Base-by-base conservation (phyloP, 2,797 vertebrate genomes). In the Lycodopsis pacificus region DNA sequence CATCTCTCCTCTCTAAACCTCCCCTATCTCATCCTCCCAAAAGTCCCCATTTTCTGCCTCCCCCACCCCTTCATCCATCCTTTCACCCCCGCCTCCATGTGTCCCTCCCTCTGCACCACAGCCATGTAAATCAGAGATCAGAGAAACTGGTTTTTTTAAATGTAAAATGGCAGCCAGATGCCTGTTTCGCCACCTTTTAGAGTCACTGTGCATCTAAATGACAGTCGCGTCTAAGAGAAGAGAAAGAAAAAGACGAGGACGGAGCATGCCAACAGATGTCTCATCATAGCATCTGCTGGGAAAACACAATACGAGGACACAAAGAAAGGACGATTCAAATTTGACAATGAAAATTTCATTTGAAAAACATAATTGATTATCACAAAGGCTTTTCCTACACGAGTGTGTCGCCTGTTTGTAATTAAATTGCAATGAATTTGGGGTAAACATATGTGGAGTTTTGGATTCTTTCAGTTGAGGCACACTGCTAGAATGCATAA, bases 281-380 rank as follows among this genome's bases (percentile, higher is more conserved):
- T 89, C 81, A 88, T 88, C 79, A 61, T 36, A 73, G 65, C 71
- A 80, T 87, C 85, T 85, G 81, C 76, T 76, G 79, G 66, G 79
- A 73, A 84, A 85, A 81, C 63, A 85, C 84, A 90, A 86, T 69
- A 81, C 76, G 70, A 87, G 7, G 25, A 61, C 73, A 68, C 34
- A 71, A 83, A 74, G 72, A 76, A 76, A 74, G 56, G 65, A 76
- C 79, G 77, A 90, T 88, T 87, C 77, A 74, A 76, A 84, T 84
- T 42, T 86, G 73, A 90, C 88, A 79, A 70, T 82, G 84, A 89
- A 71, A 86, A 84, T 87, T 85, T 85, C 34, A 88, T 91, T 80
- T 72, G 25, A 84, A 89, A 71, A 89, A 69, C 66, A 73, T 84
- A 85, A 88, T 84, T 89, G 84, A 86, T 91, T 57, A 88, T 85